Evolutionary conservation across 2,797 vertebrate genomes (phyloP).

Genomic region (Xerus rutilus): DNA sequence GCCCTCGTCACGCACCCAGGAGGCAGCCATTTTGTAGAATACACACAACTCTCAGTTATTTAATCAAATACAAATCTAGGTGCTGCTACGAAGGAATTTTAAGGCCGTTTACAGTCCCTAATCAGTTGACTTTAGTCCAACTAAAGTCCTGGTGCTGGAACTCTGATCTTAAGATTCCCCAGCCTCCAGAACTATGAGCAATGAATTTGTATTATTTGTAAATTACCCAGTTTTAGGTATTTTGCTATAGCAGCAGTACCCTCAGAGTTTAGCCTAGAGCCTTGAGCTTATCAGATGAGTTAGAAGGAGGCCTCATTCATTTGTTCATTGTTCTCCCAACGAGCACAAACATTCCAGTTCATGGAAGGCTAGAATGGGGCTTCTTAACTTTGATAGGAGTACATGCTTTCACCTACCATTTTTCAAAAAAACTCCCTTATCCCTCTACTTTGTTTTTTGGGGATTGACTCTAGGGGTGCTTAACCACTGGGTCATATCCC

Average conservation of each 20-base stretch:
- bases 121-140: slow-evolving; percentile 38
- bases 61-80: neutral
- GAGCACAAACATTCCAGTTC: neutral
- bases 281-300: slow-evolving; percentile 20
- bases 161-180: neutral
- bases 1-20: neutral
- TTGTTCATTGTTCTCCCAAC: neutral
- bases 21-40: neutral
- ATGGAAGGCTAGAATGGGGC: neutral
- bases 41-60: neutral
- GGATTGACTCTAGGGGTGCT: too few relatives aligned
- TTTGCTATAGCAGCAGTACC: neutral
- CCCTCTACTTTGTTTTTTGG: too few relatives aligned
- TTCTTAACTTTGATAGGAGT: neutral
- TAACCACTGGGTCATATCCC: too few relatives aligned
- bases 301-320: neutral
- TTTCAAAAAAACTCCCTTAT: neutral
- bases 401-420: neutral
- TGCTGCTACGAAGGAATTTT: neutral
- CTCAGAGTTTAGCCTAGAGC: neutral
- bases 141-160: neutral
- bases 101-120: neutral
- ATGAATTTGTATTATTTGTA: neutral
- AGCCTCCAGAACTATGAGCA: neutral
- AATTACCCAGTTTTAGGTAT: neutral